Evolutionary conservation across 2,113 vertebrate species (phyloP), one percentile per base, ranked within the genome.

Genomic region (pig (Sus scrofa)): DNA sequence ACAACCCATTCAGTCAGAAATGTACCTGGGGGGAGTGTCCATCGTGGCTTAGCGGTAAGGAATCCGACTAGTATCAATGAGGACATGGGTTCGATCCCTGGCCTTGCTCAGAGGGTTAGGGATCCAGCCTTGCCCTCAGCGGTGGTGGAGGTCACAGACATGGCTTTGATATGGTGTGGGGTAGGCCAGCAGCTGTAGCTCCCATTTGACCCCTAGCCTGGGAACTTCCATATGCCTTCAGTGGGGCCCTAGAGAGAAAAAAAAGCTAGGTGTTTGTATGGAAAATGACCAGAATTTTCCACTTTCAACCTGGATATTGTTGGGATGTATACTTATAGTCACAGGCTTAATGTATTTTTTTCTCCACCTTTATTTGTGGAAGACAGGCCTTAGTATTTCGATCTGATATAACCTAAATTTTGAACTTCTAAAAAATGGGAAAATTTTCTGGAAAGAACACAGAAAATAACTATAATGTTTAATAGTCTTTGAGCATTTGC

Each of bases 371-470:
- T 54, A 4, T 86, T 50, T 77, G 30, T 78, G 24, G 2, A 83
- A 86, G 12, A 62, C 6, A 95, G 71, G 4, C 1, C 9, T 84
- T 70, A 22, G 9, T 22, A 77, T 94, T 94, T 96, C 89, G 26
- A 54, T 68, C 56, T 84, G 27, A 75, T 50, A 2, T 62, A 63
- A 12, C 54, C 67, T 74, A 81, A 92, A 92, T 16, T 85, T 81
- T 20, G 27, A 89, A 81, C 19, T 73, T 81, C 71, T 77, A 65
- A 73, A 54, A 86, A 87, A 60, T 3, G 39, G 90, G 52, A 79
- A 75, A 79, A 84, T 52, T 73, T 68, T 77, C 54, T 87, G 24
- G 54, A 92, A 24, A 82, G 44, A 91, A 97, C 79, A 79, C n/a
- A 83, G 85, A 79, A 75, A 92, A 39, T n/a, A 9, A 32, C 54